Conservation (phyloP, 2,113 vertebrate species). For the Pelvicachromis taeniatus region DNA sequence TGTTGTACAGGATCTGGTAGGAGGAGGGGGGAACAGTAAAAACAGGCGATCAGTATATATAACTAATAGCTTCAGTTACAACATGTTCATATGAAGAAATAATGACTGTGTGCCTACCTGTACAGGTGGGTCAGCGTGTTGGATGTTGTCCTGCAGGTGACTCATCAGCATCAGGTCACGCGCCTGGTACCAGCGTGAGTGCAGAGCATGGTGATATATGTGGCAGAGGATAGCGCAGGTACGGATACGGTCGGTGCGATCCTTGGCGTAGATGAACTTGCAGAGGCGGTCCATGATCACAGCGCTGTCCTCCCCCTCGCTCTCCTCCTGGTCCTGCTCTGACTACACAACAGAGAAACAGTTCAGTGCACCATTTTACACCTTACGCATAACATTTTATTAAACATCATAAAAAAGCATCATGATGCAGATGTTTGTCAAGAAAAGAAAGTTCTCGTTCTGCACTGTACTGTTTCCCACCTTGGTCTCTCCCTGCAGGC, state of each 20-base stretch:
- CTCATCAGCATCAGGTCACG: slow-evolving; percentile 93
- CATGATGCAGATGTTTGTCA: not conserved
- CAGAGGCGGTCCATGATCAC: slow-evolving; percentile 86
- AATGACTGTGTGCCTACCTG: slow-evolving; percentile 69
- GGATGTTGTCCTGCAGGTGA: slow-evolving; percentile 92
- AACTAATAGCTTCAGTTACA: not conserved
- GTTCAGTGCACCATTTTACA: not conserved
- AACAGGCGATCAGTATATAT: rapidly evolving
- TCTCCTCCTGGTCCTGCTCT: slow-evolving; percentile 87
- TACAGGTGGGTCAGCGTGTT: slow-evolving; percentile 87
- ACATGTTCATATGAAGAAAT: not conserved
- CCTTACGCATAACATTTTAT: not conserved
- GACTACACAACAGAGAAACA: slow-evolving; percentile 61
- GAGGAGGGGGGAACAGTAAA: not conserved
- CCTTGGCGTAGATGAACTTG: slow-evolving; percentile 90
- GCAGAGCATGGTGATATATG: slow-evolving; percentile 91
- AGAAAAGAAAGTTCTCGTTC: not conserved
- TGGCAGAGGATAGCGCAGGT: slow-evolving; percentile 92
- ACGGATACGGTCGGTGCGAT: slow-evolving; percentile 87
- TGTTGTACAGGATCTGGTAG: slow-evolving; percentile 87
- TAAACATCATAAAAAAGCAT: not conserved
- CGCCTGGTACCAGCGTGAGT: slow-evolving; percentile 91
- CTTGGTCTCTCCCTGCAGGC: slow-evolving; percentile 83
- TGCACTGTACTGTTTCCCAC: slow-evolving; percentile 42
- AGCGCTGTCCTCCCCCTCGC: slow-evolving; percentile 84